Base-by-base conservation (phyloP, 2,888 invertebrate species). In the Caenorhabditis afra region DNA sequence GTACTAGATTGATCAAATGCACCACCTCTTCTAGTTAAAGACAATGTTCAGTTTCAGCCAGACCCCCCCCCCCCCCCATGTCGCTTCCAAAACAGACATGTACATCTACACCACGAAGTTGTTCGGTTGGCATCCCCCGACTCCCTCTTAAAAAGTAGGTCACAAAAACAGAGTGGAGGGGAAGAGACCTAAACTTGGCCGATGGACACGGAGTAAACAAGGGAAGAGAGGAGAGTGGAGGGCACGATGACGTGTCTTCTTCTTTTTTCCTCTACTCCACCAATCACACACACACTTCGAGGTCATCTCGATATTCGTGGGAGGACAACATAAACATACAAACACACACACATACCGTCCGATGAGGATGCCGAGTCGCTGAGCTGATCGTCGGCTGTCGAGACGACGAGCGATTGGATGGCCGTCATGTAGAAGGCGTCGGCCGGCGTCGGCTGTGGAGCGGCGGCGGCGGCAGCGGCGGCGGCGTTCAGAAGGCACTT, bases 351-450 rank as follows among this genome's bases (percentile, higher is more conserved):
- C 75, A 67, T 55, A 67, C 74, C 1, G n/a, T n/a, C n/a, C n/a
- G n/a, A n/a, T n/a, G 61, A 37, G 10, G 57, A 29, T 37, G 59
- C 74, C 0, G 49, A 12, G 10, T 67, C 73, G 22, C 61, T 67
- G n/a, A 35, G 41, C 57, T 71, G 66, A 57, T 71, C 66, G 18
- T 71, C 71, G 1, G 58, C 35, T 3, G 77, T 71, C 18, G 58
- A 66, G n/a, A 62, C 59, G n/a, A 79, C 73, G 39, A 81, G 20
- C 10, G 81, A 66, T 18, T 76, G 82, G 52, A 73, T 73, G 23
- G 73, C 76, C 8, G 68, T 52, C 75, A 80, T 55, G 52, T 67
- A 71, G 41, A 76, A 64, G 5, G 75, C 53, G 37, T 76, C 79
- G 39, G 67, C 58, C 16, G 58, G 55, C n/a, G n/a, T n/a, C n/a